phyloP scores from a whole-genome alignment of 53 echinoderm and acorn worm species.

The Apostichopus leukothele region DNA sequence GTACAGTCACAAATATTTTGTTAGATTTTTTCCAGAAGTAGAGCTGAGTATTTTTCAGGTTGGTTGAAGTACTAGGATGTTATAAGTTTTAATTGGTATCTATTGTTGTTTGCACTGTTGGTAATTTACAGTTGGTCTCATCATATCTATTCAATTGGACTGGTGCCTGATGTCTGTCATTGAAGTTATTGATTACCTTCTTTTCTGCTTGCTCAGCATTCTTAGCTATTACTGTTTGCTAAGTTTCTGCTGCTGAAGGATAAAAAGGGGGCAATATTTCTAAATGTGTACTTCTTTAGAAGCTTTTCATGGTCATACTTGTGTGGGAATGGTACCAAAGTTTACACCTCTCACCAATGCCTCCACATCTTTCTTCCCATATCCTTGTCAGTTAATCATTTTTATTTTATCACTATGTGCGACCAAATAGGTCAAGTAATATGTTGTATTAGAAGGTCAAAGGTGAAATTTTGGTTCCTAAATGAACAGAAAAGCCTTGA shows the following conservation, averaged over 20 bases:
- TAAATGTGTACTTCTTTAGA: too few species aligned
- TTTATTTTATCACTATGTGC: too few species aligned
- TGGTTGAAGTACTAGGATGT: neutral
- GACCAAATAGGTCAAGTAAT: too few species aligned
- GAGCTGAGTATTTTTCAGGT: neutral
- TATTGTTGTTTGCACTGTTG: neutral
- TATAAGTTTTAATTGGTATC: neutral
- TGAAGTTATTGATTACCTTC: neutral
- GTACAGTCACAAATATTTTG: slow-evolving; percentile 14
- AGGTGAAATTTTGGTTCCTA: too few species aligned
- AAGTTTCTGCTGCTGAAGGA: neutral
- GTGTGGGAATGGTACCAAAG: too few species aligned
- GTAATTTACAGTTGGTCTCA: neutral
- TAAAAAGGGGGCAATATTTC: too few species aligned
- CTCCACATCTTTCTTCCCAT: too few species aligned
- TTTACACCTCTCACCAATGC: too few species aligned
- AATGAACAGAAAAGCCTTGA: too few species aligned
- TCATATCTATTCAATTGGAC: neutral
- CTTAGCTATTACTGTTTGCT: neutral
- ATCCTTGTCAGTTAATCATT: too few species aligned
- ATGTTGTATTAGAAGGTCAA: too few species aligned
- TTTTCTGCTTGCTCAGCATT: neutral
- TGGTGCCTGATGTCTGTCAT: neutral
- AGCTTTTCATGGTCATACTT: too few species aligned
- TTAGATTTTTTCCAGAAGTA: neutral